Evolutionary conservation across 2,797 vertebrate genomes (phyloP), one percentile per base, ranked within the genome.

Genomic region (Nyctibius grandis): DNA sequence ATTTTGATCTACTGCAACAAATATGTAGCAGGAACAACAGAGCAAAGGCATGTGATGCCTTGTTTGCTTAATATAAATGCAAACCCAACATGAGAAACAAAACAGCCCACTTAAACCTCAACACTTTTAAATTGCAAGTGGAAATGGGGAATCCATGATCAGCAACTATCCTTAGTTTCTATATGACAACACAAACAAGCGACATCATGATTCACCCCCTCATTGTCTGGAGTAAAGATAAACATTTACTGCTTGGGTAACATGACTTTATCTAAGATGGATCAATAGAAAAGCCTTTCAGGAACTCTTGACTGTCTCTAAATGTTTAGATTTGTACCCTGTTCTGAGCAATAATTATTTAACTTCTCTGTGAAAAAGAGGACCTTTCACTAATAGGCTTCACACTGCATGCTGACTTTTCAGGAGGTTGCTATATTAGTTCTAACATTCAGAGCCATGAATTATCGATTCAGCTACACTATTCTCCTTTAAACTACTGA

Each of bases 301-400:
- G 50, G 54, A 86, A 83, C 93, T 73, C 50, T 65, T 77, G 69
- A 87, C 78, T 97, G 44, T 86, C 51, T 92, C 81, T 93, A 95
- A 97, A 93, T 88, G 60, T 95, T 97, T 96, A 92, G 96, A 96
- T 94, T 86, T 91, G 78, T 68, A 75, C 14, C 77, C 80, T 40
- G 54, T 95, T 95, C 87, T 90, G 63, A 95, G 50, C 79, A 96
- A 96, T 59, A 97, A 91, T 93, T 94, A 96, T 76, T 90, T 93
- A 92, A 63, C 59, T 95, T 91, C 64, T 86, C 74, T 81, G 31
- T 59, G 51, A 65, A 93, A 92, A 96, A 92, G 70, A 91, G 79
- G 88, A 87, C 56, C 65, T 93, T 83, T 81, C 25, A n/a, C 50
- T 90, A 90, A 92, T 50, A 89, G 78, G 54, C 47, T 76, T 91